Evolutionary conservation across 2,113 vertebrate species (phyloP), one percentile per base, ranked within the genome.

Genomic region (Lipophrys pholis): DNA sequence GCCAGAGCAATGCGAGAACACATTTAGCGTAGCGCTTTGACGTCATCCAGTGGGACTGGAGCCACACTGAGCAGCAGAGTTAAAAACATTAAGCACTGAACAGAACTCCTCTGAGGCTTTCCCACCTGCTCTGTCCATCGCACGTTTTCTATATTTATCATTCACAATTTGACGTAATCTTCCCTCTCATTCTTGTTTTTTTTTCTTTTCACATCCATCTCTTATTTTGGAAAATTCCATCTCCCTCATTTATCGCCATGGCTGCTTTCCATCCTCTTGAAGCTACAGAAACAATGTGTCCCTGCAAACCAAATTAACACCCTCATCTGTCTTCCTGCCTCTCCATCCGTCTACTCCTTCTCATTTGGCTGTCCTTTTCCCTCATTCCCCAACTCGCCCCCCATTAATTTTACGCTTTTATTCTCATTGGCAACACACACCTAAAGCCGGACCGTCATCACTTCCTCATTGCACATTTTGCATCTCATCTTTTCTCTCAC

Each of bases 341-440:
- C 76, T 63, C 52, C 76, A 84, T 80, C 71, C 69, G 65, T 76
- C 73, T 62, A 39, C 79, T 56, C 63, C 16, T 38, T 64, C 64
- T 76, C 75, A 76, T 88, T 84, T 74, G 80, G 49, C 76, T 9
- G 48, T 76, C 80, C 62, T 61, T 58, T 60, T 60, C 63, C 62
- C 56, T 6, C 8, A 35, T 6, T 53, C 76, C 54, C 3, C 50
- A 58, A 43, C 41, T 69, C 17, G 14, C 36, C 38, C 30, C 21
- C 11, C 38, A 61, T 81, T 67, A 42, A 82, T 69, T 76, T 60
- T 55, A 11, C 17, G n/a, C 64, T 60, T 86, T 78, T 40, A 51
- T 73, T 83, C 71, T 55, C 6, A 61, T 57, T 49, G 21, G n/a
- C 39, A 15, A 58, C 68, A 64, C 73, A 75, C 56, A 53, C 54